These are phyloP conservation scores for Rallus limicola DNA, from an alignment of 2,113 vertebrate species.

Conservation along the genomic window DNA sequence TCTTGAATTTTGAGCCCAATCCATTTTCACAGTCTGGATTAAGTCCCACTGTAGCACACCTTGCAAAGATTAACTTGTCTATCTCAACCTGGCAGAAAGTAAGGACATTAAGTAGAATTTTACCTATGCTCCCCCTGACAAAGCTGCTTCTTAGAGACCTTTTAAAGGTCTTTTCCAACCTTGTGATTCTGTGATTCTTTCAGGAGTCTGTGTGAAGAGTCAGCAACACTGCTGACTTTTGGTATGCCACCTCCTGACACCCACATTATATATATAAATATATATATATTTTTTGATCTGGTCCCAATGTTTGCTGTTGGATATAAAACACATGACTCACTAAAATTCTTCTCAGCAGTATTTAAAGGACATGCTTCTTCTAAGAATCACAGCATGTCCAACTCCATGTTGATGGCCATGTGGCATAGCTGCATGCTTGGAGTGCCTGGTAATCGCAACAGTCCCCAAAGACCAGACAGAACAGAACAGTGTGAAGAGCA, in stretches of 20 bases:
- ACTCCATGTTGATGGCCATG: fast-evolving
- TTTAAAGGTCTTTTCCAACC: too few relatives aligned
- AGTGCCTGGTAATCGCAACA: neutral
- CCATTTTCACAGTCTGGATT: neutral
- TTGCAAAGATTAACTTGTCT: neutral
- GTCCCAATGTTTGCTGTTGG: neutral
- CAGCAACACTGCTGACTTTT: neutral
- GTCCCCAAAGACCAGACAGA: neutral
- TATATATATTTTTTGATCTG: too few relatives aligned
- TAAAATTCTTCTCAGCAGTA: neutral
- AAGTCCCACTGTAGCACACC: neutral
- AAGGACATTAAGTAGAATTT: neutral
- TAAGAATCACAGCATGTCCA: neutral
- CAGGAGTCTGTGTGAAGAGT: neutral
- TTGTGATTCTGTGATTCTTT: neutral
- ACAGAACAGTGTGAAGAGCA: neutral
- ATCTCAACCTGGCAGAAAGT: slow-evolving; percentile 3
- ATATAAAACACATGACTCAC: neutral
- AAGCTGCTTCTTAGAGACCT: neutral
- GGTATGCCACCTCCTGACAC: neutral
- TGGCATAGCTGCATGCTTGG: fast-evolving
- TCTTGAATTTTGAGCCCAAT: neutral
- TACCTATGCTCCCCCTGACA: neutral
- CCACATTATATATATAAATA: too few relatives aligned
- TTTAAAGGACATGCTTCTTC: neutral